Conservation (phyloP, 64 coral and sea anemone genomes). For the Stichodactyla helianthus region DNA sequence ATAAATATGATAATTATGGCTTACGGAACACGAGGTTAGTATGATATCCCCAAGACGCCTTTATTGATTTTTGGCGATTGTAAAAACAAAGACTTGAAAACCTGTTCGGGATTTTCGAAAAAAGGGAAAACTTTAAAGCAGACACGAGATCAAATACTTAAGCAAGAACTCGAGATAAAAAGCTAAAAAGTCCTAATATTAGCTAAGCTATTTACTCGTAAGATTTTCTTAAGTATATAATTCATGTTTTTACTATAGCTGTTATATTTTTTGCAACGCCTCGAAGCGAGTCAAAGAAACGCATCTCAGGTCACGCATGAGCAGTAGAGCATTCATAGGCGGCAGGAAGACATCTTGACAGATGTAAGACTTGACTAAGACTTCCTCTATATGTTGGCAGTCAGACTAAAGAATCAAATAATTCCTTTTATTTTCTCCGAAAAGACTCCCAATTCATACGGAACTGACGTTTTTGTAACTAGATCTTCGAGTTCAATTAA, state of each 20-base stretch:
- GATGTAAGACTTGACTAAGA: constrained; percentile 4
- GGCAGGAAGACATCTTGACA: background rate
- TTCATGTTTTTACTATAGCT: background rate
- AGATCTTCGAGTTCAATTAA: background rate
- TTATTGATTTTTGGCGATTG: background rate
- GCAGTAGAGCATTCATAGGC: background rate
- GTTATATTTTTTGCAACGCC: background rate
- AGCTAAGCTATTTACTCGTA: background rate
- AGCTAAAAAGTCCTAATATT: too few relatives aligned
- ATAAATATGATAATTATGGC: background rate
- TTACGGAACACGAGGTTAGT: background rate
- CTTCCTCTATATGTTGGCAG: background rate
- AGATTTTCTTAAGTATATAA: background rate
- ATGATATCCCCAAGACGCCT: background rate
- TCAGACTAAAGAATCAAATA: background rate
- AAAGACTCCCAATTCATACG: background rate
- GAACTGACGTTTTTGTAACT: background rate
- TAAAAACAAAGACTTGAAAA: constrained; percentile 5
- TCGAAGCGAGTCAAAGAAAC: constrained; percentile 6
- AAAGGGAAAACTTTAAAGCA: background rate
- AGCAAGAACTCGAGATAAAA: too few relatives aligned
- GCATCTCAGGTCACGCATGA: background rate
- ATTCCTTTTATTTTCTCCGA: background rate
- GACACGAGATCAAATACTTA: background rate
- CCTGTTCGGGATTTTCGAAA: background rate